These are phyloP conservation scores for Catocala nupta DNA, from an alignment of 2,888 invertebrate species.

Conservation along the genomic window DNA sequence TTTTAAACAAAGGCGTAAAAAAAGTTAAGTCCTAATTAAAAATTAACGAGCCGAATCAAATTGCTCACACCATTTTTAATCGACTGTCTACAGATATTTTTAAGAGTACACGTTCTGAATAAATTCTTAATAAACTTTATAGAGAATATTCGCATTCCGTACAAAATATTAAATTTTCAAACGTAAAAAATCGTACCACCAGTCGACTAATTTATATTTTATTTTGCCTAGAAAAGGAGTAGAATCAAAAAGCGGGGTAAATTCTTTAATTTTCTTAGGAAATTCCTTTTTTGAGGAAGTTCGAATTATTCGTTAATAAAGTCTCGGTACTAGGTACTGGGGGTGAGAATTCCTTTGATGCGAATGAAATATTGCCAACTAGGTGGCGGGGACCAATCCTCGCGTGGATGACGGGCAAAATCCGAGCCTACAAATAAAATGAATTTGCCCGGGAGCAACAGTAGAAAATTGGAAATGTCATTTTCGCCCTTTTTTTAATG, in stretches of 20 bases:
- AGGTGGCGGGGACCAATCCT: slow-evolving; percentile 65
- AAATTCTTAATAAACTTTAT: slow-evolving; percentile 68
- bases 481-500: slow-evolving; percentile 87
- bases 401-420: slow-evolving; percentile 76
- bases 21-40: slow-evolving; percentile 44
- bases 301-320: slow-evolving; percentile 82
- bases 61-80: slow-evolving; percentile 44
- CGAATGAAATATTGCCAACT: slow-evolving; percentile 81
- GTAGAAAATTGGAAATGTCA: slow-evolving; percentile 89
- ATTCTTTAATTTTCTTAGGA: slow-evolving; percentile 80
- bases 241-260: slow-evolving; percentile 70
- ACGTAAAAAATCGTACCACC: slow-evolving; percentile 55
- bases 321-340: slow-evolving; percentile 55
- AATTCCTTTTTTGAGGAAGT: slow-evolving; percentile 70
- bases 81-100: slow-evolving; percentile 46
- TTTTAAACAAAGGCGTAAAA: slow-evolving; percentile 36
- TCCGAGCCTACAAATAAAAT: slow-evolving; percentile 84
- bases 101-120: slow-evolving; percentile 40
- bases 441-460: slow-evolving; percentile 83
- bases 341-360: slow-evolving; percentile 79
- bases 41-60: slow-evolving; percentile 47
- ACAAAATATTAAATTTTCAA: slow-evolving; percentile 65
- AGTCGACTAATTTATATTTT: slow-evolving; percentile 73
- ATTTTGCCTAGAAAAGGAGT: slow-evolving; percentile 62
- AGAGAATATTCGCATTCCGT: slow-evolving; percentile 46